Evolutionary conservation across 2,113 vertebrate genomes (phyloP).

Genomic region (Pheucticus melanocephalus): DNA sequence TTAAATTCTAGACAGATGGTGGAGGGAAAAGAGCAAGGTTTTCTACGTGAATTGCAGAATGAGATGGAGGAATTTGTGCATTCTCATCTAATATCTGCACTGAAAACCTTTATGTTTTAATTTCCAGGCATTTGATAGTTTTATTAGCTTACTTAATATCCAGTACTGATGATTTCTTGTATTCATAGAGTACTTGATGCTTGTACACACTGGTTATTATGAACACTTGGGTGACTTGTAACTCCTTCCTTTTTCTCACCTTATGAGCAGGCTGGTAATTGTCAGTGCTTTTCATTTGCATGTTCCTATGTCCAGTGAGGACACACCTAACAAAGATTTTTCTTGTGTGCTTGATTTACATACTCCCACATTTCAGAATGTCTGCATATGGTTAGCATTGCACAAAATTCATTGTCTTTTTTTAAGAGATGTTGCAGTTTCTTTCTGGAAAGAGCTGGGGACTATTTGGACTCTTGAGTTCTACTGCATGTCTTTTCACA

Average conservation of each 20-base stretch:
- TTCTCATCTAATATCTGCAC: background rate
- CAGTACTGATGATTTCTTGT: background rate
- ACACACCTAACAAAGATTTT: background rate
- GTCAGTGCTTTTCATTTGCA: background rate
- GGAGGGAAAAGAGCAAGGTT: background rate
- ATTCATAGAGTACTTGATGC: background rate
- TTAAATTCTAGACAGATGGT: background rate
- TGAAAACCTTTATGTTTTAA: background rate
- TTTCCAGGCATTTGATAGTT: slow-evolving; percentile 1
- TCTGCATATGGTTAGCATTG: background rate
- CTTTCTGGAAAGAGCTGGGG: background rate
- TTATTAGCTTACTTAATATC: background rate
- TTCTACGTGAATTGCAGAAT: background rate
- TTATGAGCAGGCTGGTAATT: background rate
- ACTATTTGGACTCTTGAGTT: background rate
- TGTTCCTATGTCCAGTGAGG: background rate
- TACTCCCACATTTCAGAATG: background rate
- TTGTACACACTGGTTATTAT: background rate
- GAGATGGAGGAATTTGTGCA: background rate
- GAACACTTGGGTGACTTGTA: background rate
- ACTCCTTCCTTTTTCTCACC: background rate
- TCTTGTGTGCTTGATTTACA: background rate
- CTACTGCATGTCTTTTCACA: fast-evolving
- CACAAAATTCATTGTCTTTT: background rate
- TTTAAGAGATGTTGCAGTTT: fast-evolving